Evolutionary conservation across 2,888 invertebrate genomes (phyloP).

Genomic region (Lycocerus yunnanus): DNA sequence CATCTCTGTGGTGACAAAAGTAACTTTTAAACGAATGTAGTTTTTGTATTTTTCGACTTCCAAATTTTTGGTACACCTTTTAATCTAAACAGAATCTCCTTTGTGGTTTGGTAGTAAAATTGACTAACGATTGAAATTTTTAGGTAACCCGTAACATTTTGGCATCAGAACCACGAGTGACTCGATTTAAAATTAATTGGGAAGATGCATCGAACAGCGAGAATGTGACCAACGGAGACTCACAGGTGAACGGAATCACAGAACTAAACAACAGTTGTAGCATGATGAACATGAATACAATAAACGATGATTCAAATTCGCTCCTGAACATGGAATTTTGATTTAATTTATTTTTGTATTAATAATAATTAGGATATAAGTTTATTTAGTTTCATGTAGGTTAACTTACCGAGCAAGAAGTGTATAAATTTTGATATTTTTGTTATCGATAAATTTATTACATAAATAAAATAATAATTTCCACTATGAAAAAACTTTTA

Average conservation of each 20-base stretch:
- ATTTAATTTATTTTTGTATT: neutral
- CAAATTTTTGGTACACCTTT: too few relatives aligned
- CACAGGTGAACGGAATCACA: conserved; percentile 38
- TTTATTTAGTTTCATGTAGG: neutral
- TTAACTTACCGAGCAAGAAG: neutral
- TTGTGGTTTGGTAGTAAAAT: neutral
- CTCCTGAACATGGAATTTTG: neutral
- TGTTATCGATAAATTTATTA: neutral
- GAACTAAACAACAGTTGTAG: neutral
- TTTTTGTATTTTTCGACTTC: too few relatives aligned
- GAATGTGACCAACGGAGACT: conserved; percentile 41
- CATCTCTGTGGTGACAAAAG: too few relatives aligned
- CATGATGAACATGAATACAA: neutral
- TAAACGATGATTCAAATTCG: neutral
- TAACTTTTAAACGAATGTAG: too few relatives aligned
- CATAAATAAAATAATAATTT: neutral
- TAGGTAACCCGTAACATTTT: conserved; percentile 76
- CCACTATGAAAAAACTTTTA: neutral
- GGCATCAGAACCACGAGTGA: conserved; percentile 91
- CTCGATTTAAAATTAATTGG: conserved; percentile 97
- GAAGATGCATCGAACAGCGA: conserved; percentile 69
- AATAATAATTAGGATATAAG: neutral
- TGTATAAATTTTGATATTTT: neutral
- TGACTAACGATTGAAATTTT: conserved; percentile 25
- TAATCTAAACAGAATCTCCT: neutral